A percentile compares a stretch with the other conserved stretches of the same genome.
Conservation (phyloP, 2,888 invertebrate genomes). For the Eustalomyia histrio region DNA sequence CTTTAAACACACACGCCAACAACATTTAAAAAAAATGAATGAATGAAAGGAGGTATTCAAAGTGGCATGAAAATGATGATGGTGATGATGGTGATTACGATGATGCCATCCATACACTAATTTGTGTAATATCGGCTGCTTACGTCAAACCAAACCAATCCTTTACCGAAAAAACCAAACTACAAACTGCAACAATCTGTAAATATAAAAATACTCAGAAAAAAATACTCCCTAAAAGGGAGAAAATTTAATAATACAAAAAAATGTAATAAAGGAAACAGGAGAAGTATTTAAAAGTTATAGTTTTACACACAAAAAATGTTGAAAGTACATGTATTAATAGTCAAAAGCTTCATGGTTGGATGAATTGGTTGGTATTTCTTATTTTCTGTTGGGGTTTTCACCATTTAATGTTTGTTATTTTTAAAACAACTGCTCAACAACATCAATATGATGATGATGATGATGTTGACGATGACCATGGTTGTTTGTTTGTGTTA, state of each 20-base stretch:
- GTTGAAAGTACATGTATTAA: slow-evolving; percentile 12
- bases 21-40: not conserved
- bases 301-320: not conserved
- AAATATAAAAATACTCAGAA: slow-evolving; percentile 38
- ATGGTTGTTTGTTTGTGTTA: slow-evolving; percentile 12
- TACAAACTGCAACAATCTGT: slow-evolving; percentile 60
- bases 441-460: slow-evolving; percentile 23
- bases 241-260: not conserved
- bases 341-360: slow-evolving; percentile 7
- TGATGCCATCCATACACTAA: not conserved
- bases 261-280: not conserved
- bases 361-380: slow-evolving; percentile 31
- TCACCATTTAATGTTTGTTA: not conserved
- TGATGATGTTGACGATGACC: slow-evolving; percentile 36
- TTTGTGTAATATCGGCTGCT: not conserved
- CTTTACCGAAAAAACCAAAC: slow-evolving; percentile 55
- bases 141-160: slow-evolving; percentile 37
- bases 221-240: slow-evolving; percentile 7
- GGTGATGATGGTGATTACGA: too few species aligned
- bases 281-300: not conserved
- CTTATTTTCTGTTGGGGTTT: too few species aligned
- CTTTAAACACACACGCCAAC: not conserved
- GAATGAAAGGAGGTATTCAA: not conserved
- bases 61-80: slow-evolving; percentile 3
- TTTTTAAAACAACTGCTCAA: not conserved